Evolutionary conservation across 2,113 vertebrate species (phyloP).

Genomic region (Cyprinodon variegatus): DNA sequence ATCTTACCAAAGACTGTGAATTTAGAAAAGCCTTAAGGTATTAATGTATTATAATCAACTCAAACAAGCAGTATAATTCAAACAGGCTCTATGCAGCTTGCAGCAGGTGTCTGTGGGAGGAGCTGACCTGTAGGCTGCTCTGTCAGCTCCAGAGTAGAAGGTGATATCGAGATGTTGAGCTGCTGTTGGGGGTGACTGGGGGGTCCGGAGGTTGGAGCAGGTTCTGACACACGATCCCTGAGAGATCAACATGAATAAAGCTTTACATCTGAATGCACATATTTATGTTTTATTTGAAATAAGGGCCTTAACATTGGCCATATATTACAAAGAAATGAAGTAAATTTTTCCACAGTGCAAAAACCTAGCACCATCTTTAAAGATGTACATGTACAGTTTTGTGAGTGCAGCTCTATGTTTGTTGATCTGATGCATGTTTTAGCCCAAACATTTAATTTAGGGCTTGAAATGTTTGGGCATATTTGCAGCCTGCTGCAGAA

Average conservation of each 20-base stretch:
- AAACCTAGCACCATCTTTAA: no score
- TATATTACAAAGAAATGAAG: not conserved
- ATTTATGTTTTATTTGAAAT: not conserved
- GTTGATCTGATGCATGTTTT: not conserved
- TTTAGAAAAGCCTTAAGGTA: not conserved
- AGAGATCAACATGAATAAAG: slow-evolving; percentile 7
- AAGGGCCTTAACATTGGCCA: no score
- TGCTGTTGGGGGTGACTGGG: slow-evolving; percentile 79
- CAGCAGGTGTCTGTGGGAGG: not conserved
- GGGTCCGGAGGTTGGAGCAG: slow-evolving; percentile 36
- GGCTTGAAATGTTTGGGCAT: no score
- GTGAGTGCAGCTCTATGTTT: not conserved
- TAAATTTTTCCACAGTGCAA: not conserved
- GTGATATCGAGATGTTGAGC: slow-evolving; percentile 95
- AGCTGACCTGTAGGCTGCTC: slow-evolving; percentile 77
- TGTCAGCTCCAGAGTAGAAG: slow-evolving; percentile 87
- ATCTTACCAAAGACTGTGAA: not conserved
- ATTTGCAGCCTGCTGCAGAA: no score
- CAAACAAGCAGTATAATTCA: not conserved
- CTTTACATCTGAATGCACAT: not conserved
- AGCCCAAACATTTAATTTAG: not conserved
- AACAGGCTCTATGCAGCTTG: not conserved
- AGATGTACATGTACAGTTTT: not conserved
- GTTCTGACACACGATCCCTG: slow-evolving; percentile 82
- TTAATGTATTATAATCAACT: not conserved